Percentiles rank a stretch among this genome's conserved stretches.
phyloP scores from a whole-genome alignment of 2,113 vertebrate genomes.

The Ammodytes marinus region DNA sequence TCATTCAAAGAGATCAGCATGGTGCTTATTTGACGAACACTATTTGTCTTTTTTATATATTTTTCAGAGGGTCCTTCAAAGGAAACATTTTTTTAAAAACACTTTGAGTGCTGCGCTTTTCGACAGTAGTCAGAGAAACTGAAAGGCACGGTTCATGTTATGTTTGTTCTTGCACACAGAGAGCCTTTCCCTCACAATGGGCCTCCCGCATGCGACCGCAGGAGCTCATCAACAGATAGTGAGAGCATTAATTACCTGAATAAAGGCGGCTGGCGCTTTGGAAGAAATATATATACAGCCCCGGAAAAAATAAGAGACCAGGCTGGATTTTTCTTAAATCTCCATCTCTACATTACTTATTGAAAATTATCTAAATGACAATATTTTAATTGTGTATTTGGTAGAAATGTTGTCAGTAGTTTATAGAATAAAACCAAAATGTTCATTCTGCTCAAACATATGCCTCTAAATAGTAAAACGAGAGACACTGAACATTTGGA shows the following conservation, averaged over 20 bases:
- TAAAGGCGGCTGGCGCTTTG: conserved; percentile 55
- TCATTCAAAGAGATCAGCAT: conserved; percentile 18
- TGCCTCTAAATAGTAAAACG: too few relatives aligned
- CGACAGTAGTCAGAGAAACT: conserved; percentile 27
- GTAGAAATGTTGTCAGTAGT: too few relatives aligned
- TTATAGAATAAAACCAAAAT: too few relatives aligned
- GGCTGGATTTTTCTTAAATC: too few relatives aligned
- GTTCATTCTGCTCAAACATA: too few relatives aligned
- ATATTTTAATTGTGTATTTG: too few relatives aligned
- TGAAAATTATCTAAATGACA: too few relatives aligned
- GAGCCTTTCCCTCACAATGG: conserved; percentile 44
- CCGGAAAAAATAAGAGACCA: too few relatives aligned
- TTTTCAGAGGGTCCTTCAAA: conserved; percentile 6
- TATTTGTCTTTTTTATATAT: conserved; percentile 12
- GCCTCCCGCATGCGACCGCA: conserved; percentile 34
- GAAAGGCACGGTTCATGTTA: conserved; percentile 25
- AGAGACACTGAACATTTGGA: too few relatives aligned
- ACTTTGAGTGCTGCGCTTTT: conserved; percentile 9
- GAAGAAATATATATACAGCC: too few relatives aligned
- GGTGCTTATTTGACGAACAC: conserved; percentile 40
- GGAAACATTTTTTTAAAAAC: conserved; percentile 31
- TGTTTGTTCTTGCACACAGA: conserved; percentile 45
- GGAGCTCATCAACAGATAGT: conserved; percentile 61
- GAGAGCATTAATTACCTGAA: conserved; percentile 73
- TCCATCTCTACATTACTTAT: too few relatives aligned